Conservation (phyloP, 2,113 vertebrate genomes). For the Leucoraja erinaceus region DNA sequence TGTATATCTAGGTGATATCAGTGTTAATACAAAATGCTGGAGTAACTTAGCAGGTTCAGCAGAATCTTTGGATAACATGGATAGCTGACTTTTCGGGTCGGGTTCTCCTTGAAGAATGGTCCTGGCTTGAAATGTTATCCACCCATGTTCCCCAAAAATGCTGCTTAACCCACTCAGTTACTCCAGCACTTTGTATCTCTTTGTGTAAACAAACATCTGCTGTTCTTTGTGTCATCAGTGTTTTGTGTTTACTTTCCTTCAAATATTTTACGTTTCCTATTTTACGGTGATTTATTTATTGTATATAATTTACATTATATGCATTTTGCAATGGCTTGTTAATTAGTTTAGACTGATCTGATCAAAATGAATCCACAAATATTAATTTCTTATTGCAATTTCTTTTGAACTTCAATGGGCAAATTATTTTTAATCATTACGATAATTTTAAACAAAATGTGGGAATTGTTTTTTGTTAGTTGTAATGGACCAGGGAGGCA, state of each 20-base stretch:
- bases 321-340: not conserved
- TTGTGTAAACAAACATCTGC: too few relatives aligned
- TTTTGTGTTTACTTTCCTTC: not conserved
- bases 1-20: not conserved
- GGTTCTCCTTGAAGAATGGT: too few relatives aligned
- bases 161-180: too few relatives aligned
- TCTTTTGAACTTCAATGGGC: not conserved
- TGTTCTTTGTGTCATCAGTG: not conserved
- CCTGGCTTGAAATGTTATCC: too few relatives aligned
- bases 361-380: not conserved
- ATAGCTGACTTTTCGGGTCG: too few relatives aligned
- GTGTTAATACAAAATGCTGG: too few relatives aligned
- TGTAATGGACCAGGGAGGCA: not conserved
- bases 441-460: not conserved
- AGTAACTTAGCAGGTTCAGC: too few relatives aligned
- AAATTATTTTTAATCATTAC: not conserved
- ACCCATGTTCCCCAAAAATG: too few relatives aligned
- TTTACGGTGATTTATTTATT: not conserved
- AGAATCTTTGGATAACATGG: too few relatives aligned
- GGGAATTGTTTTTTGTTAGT: not conserved
- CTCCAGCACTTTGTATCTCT: too few relatives aligned
- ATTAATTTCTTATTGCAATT: not conserved
- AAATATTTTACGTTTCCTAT: not conserved
- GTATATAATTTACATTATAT: not conserved
- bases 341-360: not conserved